A percentile compares a stretch with the other conserved stretches of the same genome.
phyloP scores from a whole-genome alignment of 64 coral and sea anemone species.

The Montipora capricornis region DNA sequence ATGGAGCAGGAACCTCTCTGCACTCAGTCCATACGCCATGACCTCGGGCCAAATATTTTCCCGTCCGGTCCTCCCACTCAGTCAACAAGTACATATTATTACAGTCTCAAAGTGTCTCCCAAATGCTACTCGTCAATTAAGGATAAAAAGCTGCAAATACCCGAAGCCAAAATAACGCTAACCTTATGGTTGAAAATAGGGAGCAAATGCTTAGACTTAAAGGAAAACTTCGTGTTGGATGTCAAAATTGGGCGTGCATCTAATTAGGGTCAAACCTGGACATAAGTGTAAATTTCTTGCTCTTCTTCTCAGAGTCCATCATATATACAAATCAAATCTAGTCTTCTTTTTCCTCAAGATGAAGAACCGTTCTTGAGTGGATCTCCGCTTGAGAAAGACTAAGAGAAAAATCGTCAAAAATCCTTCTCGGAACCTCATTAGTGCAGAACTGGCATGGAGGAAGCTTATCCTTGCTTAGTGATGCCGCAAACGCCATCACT shows the following conservation, averaged over 20 bases:
- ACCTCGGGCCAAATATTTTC: too few species aligned
- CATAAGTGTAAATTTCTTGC: background rate
- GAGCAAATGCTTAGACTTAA: too few species aligned
- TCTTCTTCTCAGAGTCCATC: background rate
- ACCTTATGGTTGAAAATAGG: too few species aligned
- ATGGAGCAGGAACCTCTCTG: too few species aligned
- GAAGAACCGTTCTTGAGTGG: slow-evolving; percentile 83
- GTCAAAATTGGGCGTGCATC: background rate
- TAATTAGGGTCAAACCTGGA: background rate
- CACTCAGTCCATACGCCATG: too few species aligned
- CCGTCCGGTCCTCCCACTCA: too few species aligned
- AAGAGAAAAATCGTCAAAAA: slow-evolving; percentile 64
- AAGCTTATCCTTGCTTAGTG: slow-evolving; percentile 41
- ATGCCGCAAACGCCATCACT: slow-evolving; percentile 84
- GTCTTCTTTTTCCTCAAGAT: slow-evolving; percentile 68
- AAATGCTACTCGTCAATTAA: too few species aligned
- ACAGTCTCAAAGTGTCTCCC: too few species aligned
- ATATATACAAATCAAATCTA: background rate
- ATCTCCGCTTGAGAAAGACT: slow-evolving; percentile 69
- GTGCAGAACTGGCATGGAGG: slow-evolving; percentile 74
- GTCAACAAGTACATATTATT: too few species aligned
- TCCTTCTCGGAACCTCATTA: slow-evolving; percentile 83
- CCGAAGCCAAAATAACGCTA: too few species aligned
- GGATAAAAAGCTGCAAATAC: too few species aligned
- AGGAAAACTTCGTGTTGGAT: too few species aligned